These are phyloP conservation scores for Drosophila mercatorum DNA, from an alignment of 2,888 invertebrate genomes.

Conservation along the genomic window DNA sequence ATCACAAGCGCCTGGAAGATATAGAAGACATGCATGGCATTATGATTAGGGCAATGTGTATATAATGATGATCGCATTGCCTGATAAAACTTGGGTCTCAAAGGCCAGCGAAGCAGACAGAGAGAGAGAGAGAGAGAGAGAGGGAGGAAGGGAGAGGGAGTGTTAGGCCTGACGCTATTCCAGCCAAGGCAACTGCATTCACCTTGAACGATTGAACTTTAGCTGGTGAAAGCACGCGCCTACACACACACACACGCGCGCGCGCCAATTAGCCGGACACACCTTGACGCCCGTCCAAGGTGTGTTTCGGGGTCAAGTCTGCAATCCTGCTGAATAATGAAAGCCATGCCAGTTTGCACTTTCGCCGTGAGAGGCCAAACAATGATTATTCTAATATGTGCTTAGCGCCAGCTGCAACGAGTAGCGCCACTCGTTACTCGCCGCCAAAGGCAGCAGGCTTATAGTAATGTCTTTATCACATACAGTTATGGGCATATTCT, in stretches of 20 bases:
- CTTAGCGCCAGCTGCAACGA: too few species aligned
- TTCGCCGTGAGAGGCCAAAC: background rate
- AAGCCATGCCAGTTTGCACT: background rate
- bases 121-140: background rate
- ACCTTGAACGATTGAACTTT: conserved; percentile 51
- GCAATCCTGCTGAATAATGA: conserved; percentile 7
- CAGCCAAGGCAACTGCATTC: conserved; percentile 30
- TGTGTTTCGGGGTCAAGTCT: conserved; percentile 19
- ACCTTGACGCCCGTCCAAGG: conserved; percentile 33
- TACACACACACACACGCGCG: conserved; percentile 6
- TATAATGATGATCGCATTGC: conserved; percentile 2
- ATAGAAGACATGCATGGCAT: conserved; percentile 12
- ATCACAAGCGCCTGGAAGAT: conserved; percentile 83
- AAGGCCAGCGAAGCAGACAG: conserved; percentile 1
- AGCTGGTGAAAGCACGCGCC: conserved; percentile 20
- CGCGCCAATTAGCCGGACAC: conserved; percentile 35
- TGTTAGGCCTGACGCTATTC: conserved; percentile 4
- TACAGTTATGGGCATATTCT: too few species aligned
- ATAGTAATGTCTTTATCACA: background rate
- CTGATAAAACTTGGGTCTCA: background rate
- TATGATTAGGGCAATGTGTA: conserved; percentile 1
- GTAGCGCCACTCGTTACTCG: background rate
- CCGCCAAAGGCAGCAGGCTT: background rate
- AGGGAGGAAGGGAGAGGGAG: background rate
- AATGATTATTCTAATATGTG: background rate